phyloP scores from a whole-genome alignment of 2,888 invertebrate species.

The Synergus umbraculus region DNA sequence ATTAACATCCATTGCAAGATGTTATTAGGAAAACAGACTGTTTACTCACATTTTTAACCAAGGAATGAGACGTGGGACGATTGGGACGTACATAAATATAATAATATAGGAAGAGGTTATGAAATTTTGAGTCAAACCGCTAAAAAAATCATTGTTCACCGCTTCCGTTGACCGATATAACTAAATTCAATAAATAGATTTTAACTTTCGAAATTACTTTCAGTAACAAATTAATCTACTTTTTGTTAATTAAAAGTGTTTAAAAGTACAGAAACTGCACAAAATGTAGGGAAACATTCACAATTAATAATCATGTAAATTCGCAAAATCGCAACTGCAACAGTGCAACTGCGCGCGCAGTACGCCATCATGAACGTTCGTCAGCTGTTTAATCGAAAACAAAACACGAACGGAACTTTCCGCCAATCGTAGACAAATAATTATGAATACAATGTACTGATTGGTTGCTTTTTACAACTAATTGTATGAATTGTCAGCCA shows the following conservation, averaged over 20 bases:
- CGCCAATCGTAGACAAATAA: not conserved
- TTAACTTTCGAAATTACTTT: not conserved
- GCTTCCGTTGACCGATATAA: not conserved
- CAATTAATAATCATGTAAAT: not conserved
- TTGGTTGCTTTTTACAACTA: not conserved
- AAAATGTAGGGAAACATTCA: not conserved
- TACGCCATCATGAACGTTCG: too few relatives aligned
- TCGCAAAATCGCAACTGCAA: not conserved
- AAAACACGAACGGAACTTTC: not conserved
- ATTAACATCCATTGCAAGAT: not conserved
- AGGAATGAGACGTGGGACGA: not conserved
- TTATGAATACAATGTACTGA: not conserved
- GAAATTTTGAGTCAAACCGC: conserved; percentile 2
- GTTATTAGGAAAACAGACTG: not conserved
- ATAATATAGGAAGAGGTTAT: conserved; percentile 11
- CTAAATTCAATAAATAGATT: not conserved
- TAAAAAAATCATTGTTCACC: not conserved
- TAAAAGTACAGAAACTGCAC: not conserved
- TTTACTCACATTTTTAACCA: not conserved
- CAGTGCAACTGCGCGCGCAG: too few relatives aligned
- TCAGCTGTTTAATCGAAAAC: not conserved
- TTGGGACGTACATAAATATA: not conserved
- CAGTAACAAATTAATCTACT: not conserved
- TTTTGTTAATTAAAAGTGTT: not conserved
- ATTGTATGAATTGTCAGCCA: too few relatives aligned